Base-by-base conservation (phyloP, 53 echinoderm and acorn worm genomes). In the Henricia sp. region DNA sequence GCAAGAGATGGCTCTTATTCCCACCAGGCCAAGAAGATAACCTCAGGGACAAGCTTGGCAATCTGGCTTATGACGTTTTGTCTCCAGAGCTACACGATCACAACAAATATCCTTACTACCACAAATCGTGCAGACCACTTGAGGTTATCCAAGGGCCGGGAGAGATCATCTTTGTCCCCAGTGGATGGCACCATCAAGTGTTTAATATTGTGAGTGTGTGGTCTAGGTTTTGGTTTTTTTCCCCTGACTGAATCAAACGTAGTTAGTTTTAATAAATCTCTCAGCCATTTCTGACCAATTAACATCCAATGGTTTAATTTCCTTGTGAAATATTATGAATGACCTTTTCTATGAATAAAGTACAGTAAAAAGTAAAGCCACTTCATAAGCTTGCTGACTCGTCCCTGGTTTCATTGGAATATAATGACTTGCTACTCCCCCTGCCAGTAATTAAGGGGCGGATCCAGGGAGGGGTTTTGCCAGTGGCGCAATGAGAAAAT, bases 181-280 rank as follows among this genome's bases (percentile, higher is more conserved):
- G 94, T 69, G 99, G 99, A n/a, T 97, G 99, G 99, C 90, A 94
- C 75, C 99, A 97, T 52, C 99, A 97, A 82, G 99, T 97, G 27
- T 94, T 85, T 53, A 97, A 97, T 83, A 77, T 97, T 42, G 99
- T 97, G 70, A 96, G 94, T 72, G 0, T n/a, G n/a, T n/a, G n/a
- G n/a, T n/a, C n/a, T n/a, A n/a, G n/a, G n/a, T n/a, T n/a, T n/a
- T n/a, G n/a, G n/a, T n/a, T n/a, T n/a, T n/a, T n/a, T n/a, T n/a
- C n/a, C n/a, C n/a, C n/a, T n/a, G n/a, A n/a, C n/a, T n/a, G n/a
- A n/a, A n/a, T n/a, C n/a, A n/a, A n/a, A n/a, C 44, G 44, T 13
- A 13, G 44, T 13, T 9, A 13, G 13, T 9, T 44, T 44, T 13
- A 44, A 44, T 9, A 9, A 13, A 13, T 6, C 6, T 9, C 44